Conservation (phyloP, 2,113 vertebrate genomes). For the Chloropsis hardwickii region DNA sequence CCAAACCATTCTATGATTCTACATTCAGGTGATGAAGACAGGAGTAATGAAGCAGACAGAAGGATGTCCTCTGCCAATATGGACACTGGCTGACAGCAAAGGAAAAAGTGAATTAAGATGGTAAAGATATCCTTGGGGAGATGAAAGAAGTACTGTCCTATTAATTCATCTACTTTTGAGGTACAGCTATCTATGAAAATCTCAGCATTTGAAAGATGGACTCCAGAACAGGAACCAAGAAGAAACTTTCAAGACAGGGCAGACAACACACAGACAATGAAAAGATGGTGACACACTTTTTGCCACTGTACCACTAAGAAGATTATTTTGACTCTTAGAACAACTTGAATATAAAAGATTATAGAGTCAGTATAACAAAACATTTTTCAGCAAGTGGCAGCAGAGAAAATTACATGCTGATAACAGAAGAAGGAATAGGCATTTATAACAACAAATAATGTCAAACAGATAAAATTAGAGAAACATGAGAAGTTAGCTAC, state of each 20-base stretch:
- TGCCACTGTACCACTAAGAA: neutral
- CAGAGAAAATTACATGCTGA: neutral
- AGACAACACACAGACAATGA: neutral
- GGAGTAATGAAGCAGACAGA: neutral
- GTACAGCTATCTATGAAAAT: neutral
- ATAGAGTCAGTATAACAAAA: neutral
- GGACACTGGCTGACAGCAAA: neutral
- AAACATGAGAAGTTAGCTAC: neutral
- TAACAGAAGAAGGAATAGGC: neutral
- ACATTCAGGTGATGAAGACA: neutral
- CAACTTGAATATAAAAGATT: neutral
- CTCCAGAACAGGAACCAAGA: neutral
- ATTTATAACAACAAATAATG: neutral
- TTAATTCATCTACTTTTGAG: neutral
- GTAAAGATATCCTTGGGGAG: neutral
- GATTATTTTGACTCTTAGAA: neutral
- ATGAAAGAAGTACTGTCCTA: neutral
- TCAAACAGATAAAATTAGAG: neutral
- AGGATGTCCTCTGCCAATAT: neutral
- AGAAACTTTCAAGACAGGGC: neutral
- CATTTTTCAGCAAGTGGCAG: neutral
- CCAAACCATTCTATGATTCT: neutral
- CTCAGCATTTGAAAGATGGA: neutral
- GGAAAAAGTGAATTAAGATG: neutral
- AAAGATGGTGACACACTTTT: neutral